phyloP scores from a whole-genome alignment of 1,140 invertebrate species.

The Temnothorax longispinosus region DNA sequence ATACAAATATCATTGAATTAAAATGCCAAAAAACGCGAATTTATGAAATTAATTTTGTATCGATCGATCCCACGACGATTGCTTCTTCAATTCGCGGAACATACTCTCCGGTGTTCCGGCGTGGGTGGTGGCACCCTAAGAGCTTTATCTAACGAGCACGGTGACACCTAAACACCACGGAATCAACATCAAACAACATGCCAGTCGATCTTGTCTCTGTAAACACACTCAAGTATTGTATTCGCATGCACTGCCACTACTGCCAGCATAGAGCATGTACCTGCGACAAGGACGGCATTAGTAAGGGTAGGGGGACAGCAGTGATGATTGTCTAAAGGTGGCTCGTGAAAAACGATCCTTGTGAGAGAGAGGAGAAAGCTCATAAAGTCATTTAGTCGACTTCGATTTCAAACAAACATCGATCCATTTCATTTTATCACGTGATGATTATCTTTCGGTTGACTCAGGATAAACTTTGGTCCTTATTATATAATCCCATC shows the following conservation, averaged over 20 bases:
- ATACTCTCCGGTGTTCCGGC: slow-evolving; percentile 23
- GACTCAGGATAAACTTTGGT: neutral
- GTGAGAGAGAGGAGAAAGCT: slow-evolving; percentile 71
- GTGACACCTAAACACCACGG: slow-evolving; percentile 78
- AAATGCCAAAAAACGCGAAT: neutral
- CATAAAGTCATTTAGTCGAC: neutral
- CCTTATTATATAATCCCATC: neutral
- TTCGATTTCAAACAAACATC: slow-evolving; percentile 31
- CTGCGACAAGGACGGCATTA: slow-evolving; percentile 18
- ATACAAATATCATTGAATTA: neutral
- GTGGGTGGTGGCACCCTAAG: slow-evolving; percentile 71
- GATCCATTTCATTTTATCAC: slow-evolving; percentile 18
- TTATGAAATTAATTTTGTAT: slow-evolving; percentile 30
- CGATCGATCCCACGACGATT: slow-evolving; percentile 40
- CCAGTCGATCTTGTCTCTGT: slow-evolving; percentile 74
- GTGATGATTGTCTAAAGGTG: slow-evolving; percentile 77
- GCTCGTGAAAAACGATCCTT: slow-evolving; percentile 82
- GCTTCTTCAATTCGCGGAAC: slow-evolving; percentile 55
- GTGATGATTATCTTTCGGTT: neutral
- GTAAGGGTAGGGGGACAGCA: slow-evolving; percentile 38
- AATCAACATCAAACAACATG: slow-evolving; percentile 80
- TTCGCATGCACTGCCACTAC: slow-evolving; percentile 52
- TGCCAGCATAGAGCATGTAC: slow-evolving; percentile 1
- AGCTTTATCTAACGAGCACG: slow-evolving; percentile 72
- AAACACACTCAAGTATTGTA: slow-evolving; percentile 79